These are phyloP conservation scores for Spea hammondii DNA, from an alignment of 2,797 vertebrate genomes.

Conservation along the genomic window DNA sequence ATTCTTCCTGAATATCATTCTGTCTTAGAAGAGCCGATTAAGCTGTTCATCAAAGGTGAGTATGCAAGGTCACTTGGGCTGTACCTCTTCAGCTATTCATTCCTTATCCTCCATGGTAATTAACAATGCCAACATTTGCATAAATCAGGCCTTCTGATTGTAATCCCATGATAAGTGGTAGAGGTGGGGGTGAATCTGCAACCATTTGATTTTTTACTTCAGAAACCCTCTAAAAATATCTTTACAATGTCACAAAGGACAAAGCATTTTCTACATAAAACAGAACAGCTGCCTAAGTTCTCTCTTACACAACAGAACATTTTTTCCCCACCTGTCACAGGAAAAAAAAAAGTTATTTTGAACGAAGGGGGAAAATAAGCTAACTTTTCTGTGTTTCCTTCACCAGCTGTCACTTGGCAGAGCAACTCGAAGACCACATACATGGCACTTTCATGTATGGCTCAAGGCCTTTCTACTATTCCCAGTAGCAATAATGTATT, in stretches of 20 bases:
- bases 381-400: neutral
- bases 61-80: slow-evolving; percentile 68
- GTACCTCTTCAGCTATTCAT: slow-evolving; percentile 72
- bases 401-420: neutral
- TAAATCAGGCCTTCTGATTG: slow-evolving; percentile 76
- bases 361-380: neutral
- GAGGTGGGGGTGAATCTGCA: slow-evolving; percentile 14
- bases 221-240: slow-evolving; percentile 18
- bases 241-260: slow-evolving; percentile 28
- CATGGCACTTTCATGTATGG: too few species aligned
- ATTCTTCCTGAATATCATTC: slow-evolving; percentile 83
- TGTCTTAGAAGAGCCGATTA: slow-evolving; percentile 77
- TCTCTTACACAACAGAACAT: neutral
- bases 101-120: slow-evolving; percentile 69
- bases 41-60: slow-evolving; percentile 72
- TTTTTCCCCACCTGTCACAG: neutral
- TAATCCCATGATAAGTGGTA: slow-evolving; percentile 59
- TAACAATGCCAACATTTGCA: slow-evolving; percentile 74
- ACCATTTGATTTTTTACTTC: slow-evolving; percentile 37
- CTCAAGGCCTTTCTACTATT: too few species aligned
- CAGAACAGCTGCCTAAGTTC: neutral
- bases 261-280: slow-evolving; percentile 8
- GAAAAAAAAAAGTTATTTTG: neutral
- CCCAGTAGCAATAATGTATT: too few species aligned
- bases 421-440: neutral